Conservation (phyloP, 2,888 invertebrate species). For the Dichetophora obliterata region DNA sequence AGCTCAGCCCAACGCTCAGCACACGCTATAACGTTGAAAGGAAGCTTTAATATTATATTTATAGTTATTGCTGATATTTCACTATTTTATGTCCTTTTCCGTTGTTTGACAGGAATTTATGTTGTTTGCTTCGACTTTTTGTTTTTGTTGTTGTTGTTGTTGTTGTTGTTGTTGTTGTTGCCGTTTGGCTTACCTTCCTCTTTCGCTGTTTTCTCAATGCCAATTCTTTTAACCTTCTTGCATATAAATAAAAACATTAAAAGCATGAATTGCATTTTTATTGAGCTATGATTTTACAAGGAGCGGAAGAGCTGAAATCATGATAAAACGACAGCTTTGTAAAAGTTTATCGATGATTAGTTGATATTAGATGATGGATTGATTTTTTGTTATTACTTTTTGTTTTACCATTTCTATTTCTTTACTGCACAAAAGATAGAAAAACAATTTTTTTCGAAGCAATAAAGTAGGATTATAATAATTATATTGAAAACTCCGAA, state of each 20-base stretch:
- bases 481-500: too few relatives aligned
- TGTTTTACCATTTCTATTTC: too few relatives aligned
- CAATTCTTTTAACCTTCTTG: background rate
- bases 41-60: constrained; percentile 11
- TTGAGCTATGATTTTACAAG: background rate
- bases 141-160: background rate
- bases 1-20: background rate
- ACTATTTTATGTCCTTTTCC: background rate
- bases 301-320: background rate
- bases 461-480: too few relatives aligned
- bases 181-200: background rate
- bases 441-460: too few relatives aligned
- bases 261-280: constrained; percentile 18
- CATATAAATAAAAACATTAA: constrained; percentile 20
- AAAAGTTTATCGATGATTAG: too few relatives aligned
- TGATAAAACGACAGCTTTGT: background rate
- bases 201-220: background rate
- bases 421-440: too few relatives aligned
- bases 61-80: constrained; percentile 23
- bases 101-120: background rate
- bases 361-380: background rate
- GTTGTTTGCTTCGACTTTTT: background rate
- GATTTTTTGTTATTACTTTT: too few relatives aligned
- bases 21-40: constrained; percentile 2
- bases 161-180: background rate